phyloP scores from a whole-genome alignment of 2,888 invertebrate species.

The Xestia ashworthii region DNA sequence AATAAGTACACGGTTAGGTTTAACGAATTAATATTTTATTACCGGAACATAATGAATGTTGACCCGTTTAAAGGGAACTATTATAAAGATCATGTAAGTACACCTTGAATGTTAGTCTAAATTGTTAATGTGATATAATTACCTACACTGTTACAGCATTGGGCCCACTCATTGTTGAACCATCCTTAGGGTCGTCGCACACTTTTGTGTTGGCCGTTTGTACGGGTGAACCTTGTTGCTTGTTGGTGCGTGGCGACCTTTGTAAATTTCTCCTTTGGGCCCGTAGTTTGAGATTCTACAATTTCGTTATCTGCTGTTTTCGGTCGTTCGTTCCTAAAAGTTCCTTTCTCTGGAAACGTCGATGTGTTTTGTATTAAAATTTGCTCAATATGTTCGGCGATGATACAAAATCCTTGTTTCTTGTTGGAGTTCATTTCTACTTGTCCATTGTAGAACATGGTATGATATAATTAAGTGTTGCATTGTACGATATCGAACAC shows the following conservation, averaged over 20 bases:
- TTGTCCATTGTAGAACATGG: constrained; percentile 63
- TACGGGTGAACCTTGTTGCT: constrained; percentile 46
- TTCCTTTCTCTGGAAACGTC: constrained; percentile 80
- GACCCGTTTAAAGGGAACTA: constrained; percentile 83
- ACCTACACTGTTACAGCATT: constrained; percentile 83
- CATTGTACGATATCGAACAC: constrained; percentile 66
- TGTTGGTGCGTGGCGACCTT: constrained; percentile 55
- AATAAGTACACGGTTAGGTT: constrained; percentile 88
- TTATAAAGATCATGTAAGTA: constrained; percentile 79
- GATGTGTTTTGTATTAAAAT: constrained; percentile 84
- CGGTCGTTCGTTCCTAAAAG: constrained; percentile 87
- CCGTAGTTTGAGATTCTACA: constrained; percentile 81
- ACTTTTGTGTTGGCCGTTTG: constrained; percentile 44
- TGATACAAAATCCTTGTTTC: constrained; percentile 74
- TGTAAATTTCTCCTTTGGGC: constrained; percentile 60
- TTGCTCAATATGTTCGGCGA: constrained; percentile 87
- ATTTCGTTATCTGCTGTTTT: constrained; percentile 80
- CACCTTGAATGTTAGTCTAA: constrained; percentile 84
- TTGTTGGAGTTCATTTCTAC: constrained; percentile 68
- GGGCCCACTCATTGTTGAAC: constrained; percentile 71
- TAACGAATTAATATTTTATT: constrained; percentile 89
- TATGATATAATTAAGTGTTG: constrained; percentile 64
- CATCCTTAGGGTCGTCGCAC: constrained; percentile 57
- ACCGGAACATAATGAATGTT: constrained; percentile 86
- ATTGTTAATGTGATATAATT: constrained; percentile 86